phyloP scores from a whole-genome alignment of 2,797 vertebrate genomes.

The Danio aesculapii region DNA sequence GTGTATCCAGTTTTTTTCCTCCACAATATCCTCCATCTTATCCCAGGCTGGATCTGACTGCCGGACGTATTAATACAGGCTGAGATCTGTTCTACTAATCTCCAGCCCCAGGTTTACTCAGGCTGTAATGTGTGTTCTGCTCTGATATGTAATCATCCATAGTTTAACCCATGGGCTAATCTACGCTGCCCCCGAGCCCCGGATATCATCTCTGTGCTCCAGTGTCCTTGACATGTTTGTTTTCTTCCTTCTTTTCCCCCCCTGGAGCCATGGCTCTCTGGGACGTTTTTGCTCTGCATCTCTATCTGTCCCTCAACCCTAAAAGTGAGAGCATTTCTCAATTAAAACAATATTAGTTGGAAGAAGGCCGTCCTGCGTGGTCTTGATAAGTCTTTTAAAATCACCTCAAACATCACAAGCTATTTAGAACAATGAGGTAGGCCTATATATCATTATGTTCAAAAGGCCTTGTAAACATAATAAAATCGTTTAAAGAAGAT shows the following conservation, averaged over 20 bases:
- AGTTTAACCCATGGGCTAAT: constrained; percentile 68
- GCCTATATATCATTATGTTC: neutral
- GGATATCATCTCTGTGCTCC: constrained; percentile 54
- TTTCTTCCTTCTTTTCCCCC: constrained; percentile 46
- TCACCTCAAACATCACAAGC: neutral
- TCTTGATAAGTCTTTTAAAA: constrained; percentile 10
- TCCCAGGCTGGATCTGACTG: constrained; percentile 60
- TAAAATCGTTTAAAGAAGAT: constrained; percentile 4
- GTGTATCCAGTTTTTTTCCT: constrained; percentile 23
- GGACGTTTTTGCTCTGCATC: constrained; percentile 17
- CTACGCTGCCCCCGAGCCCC: constrained; percentile 56
- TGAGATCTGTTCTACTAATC: constrained; percentile 57
- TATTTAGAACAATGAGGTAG: neutral
- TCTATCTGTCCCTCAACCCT: constrained; percentile 1
- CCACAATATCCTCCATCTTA: constrained; percentile 58
- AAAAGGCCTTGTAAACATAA: constrained; percentile 23
- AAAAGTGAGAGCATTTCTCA: constrained; percentile 18
- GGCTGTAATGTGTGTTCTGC: constrained; percentile 62
- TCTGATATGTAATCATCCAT: constrained; percentile 70
- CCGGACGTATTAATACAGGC: constrained; percentile 58
- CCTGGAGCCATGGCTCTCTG: constrained; percentile 28
- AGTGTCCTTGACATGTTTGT: constrained; percentile 69
- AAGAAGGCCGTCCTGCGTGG: neutral
- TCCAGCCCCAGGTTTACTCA: constrained; percentile 61
- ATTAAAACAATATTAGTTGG: constrained; percentile 18